These are phyloP conservation scores for Onthophagus taurus DNA, from an alignment of 1,140 invertebrate genomes.

Conservation along the genomic window DNA sequence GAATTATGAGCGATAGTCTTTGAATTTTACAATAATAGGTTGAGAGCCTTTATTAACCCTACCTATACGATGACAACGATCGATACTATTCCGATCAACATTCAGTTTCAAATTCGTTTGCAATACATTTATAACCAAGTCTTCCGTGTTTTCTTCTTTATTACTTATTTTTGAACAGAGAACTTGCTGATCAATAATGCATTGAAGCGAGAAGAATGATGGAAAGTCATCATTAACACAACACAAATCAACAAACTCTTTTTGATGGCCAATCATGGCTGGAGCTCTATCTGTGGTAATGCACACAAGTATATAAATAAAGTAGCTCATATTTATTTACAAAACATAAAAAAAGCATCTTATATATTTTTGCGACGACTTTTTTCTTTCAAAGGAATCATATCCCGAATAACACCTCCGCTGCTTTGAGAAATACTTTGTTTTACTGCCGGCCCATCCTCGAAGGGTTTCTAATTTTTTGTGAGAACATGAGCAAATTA, in stretches of 20 bases:
- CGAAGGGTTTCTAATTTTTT: conserved; percentile 12
- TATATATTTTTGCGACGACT: conserved; percentile 11
- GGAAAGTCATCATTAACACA: conserved; percentile 12
- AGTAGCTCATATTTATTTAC: conserved; percentile 14
- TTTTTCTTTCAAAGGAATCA: conserved; percentile 11
- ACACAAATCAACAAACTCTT: conserved; percentile 16
- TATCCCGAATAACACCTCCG: conserved; percentile 7
- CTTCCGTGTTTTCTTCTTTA: conserved; percentile 7
- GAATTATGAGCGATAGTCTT: too few species aligned
- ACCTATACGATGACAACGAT: too few species aligned
- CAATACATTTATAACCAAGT: too few species aligned
- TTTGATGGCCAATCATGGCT: conserved; percentile 12
- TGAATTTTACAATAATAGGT: too few species aligned
- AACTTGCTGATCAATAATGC: conserved; percentile 17
- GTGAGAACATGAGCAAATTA: conserved; percentile 9
- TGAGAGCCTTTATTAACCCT: too few species aligned
- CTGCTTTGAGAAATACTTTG: conserved; percentile 13
- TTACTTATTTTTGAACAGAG: conserved; percentile 11
- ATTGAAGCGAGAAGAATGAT: conserved; percentile 14
- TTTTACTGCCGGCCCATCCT: conserved; percentile 8
- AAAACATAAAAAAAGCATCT: conserved; percentile 8
- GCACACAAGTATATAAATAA: conserved; percentile 25
- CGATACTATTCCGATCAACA: too few species aligned
- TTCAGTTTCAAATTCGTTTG: too few species aligned
- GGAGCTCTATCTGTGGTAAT: conserved; percentile 25